Base-by-base conservation (phyloP, 2,888 invertebrate species). In the Pollenia griseotomentosa region DNA sequence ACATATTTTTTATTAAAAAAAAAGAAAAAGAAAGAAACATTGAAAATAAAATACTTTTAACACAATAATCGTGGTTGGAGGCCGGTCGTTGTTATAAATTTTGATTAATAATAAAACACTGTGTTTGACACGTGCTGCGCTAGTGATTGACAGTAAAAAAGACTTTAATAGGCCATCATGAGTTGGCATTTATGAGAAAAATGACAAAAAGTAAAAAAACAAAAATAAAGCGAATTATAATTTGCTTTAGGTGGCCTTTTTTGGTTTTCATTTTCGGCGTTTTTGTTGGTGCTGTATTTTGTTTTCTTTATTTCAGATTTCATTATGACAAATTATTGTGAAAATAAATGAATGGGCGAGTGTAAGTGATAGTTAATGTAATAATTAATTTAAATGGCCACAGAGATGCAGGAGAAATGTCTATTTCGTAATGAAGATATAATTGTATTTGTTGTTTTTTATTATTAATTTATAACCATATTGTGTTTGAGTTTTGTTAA, bases 61-160 rank as follows among this genome's bases (percentile, higher is more conserved):
- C 33, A 23, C 12, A 33, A 61, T 16, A 73, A 33, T 40, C 48
- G n/a, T 51, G 19, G 42, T 40, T 75, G 40, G 8, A 63, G 46
- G 53, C 19, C 12, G 33, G 10, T n/a, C 0, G 23, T 33, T 46
- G 40, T 16, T 71, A 61, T 44, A 23, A 53, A 80, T 73, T 63
- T 63, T 55, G 44, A 74, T 66, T 48, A 68, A 74, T 44, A 82
- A 82, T 57, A 70, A 75, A 74, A 68, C 16, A 51, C 44, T 83
- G 68, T 61, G 9, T 75, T 59, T 82, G 82, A 61, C 70, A 70
- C 77, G 53, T 75, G 70, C 61, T 83, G 77, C 11, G 77, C 10
- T 42, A n/a, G 55, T 83, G 83, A 82, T 78, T 77, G 83, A 77
- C 70, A 70, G 11, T 65, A 40, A 57, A n/a, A 66, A 83, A 33